Evolutionary conservation across 1,140 invertebrate genomes (phyloP).

Genomic region (Bombus difficillimus): DNA sequence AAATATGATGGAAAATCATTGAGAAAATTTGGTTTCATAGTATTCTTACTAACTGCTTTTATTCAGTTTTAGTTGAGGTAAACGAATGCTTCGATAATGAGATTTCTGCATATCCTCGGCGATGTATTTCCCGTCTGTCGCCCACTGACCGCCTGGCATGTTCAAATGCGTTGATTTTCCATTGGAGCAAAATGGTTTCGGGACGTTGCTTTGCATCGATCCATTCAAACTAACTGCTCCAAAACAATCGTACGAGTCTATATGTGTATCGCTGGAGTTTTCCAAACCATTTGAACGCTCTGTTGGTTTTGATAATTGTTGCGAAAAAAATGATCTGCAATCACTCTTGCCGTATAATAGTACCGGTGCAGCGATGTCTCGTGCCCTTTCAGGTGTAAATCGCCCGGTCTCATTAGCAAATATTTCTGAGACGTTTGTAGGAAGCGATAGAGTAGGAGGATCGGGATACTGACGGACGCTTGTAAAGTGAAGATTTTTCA

Average conservation of each 20-base stretch:
- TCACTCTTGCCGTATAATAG: constrained; percentile 77
- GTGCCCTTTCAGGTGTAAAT: constrained; percentile 85
- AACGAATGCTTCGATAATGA: constrained; percentile 78
- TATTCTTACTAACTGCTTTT: constrained; percentile 19
- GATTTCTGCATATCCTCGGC: constrained; percentile 86
- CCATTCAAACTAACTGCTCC: constrained; percentile 87
- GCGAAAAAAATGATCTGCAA: not conserved
- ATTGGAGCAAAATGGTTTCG: constrained; percentile 86
- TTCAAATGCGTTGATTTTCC: constrained; percentile 85
- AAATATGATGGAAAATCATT: not conserved
- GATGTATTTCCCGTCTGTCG: constrained; percentile 87
- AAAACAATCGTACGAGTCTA: constrained; percentile 88
- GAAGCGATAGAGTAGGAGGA: constrained; percentile 76
- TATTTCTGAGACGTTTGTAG: constrained; percentile 79
- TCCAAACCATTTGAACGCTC: not conserved
- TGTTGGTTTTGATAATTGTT: not conserved
- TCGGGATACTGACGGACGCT: constrained; percentile 72
- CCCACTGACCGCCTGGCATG: constrained; percentile 89
- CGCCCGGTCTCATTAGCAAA: constrained; percentile 83
- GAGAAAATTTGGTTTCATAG: not conserved
- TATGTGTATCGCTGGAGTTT: constrained; percentile 82
- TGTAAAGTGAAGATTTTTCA: constrained; percentile 66
- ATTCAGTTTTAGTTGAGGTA: not conserved
- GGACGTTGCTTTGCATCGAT: constrained; percentile 89
- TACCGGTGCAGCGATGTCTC: constrained; percentile 85